phyloP scores from a whole-genome alignment of 92 coral and sea anemone species.

The Chrysogorgia sp. region DNA sequence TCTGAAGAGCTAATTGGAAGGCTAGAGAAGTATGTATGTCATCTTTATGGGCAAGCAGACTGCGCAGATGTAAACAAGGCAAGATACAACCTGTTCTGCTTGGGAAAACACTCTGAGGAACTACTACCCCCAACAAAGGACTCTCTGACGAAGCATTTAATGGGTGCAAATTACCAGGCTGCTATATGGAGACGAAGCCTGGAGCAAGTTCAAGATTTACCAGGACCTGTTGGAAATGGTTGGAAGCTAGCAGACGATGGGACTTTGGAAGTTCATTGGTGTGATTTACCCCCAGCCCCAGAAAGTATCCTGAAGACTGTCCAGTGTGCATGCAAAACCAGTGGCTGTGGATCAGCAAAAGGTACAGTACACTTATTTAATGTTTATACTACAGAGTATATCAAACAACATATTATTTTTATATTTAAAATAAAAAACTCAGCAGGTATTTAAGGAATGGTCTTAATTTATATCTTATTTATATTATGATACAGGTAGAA shows the following conservation, averaged over 20 bases:
- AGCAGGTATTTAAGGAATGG: background rate
- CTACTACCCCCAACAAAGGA: constrained; percentile 30
- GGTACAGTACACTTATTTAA: too few relatives aligned
- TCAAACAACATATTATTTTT: too few relatives aligned
- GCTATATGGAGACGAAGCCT: constrained; percentile 44
- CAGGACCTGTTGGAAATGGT: constrained; percentile 52
- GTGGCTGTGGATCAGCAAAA: background rate
- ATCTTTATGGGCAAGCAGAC: constrained; percentile 9
- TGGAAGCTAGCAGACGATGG: constrained; percentile 52
- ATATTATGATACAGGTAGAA: too few relatives aligned
- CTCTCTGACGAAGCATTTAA: too few relatives aligned
- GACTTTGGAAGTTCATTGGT: constrained; percentile 26
- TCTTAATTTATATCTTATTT: background rate
- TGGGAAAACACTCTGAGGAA: constrained; percentile 33
- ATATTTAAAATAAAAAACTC: too few relatives aligned
- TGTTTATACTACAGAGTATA: too few relatives aligned
- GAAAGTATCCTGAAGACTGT: too few relatives aligned
- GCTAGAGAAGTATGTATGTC: constrained; percentile 4
- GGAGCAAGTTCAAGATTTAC: constrained; percentile 43
- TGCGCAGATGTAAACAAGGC: constrained; percentile 23
- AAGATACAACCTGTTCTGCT: constrained; percentile 16
- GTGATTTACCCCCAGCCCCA: constrained; percentile 2
- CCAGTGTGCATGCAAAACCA: constrained; percentile 25
- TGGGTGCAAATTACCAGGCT: constrained; percentile 58
- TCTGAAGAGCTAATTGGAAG: constrained; percentile 5